phyloP scores from a whole-genome alignment of 2,888 invertebrate genomes.

The Drosophila nr. perissopoda region DNA sequence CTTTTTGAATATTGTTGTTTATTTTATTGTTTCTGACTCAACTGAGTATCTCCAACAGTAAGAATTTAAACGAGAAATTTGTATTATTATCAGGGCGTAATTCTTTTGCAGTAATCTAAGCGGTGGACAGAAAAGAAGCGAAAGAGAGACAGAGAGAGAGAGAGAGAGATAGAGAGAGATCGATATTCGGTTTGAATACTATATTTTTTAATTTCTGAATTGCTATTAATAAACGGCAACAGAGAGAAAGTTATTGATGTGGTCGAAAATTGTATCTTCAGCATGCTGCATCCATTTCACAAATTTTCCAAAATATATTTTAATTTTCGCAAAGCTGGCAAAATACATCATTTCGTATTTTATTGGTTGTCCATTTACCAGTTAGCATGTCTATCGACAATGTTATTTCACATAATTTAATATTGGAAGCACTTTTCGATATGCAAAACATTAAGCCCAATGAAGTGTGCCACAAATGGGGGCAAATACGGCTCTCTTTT shows the following conservation, averaged over 20 bases:
- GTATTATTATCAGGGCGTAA: slow-evolving; percentile 39
- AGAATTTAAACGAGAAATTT: slow-evolving; percentile 22
- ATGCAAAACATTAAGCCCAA: slow-evolving; percentile 1
- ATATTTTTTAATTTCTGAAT: no score
- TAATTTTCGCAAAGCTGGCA: not conserved
- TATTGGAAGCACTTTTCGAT: slow-evolving; percentile 3
- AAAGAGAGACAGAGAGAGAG: no score
- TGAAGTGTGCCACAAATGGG: slow-evolving; percentile 10
- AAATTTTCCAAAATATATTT: slow-evolving; percentile 16
- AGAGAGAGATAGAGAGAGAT: no score
- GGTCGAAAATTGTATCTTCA: no score
- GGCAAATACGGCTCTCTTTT: not conserved
- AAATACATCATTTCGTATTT: not conserved
- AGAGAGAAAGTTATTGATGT: not conserved
- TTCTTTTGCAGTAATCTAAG: slow-evolving; percentile 27
- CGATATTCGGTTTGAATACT: no score
- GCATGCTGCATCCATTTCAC: no score
- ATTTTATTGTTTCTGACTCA: not conserved
- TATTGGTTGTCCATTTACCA: not conserved
- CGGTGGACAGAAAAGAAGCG: not conserved
- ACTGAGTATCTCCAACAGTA: slow-evolving; percentile 4
- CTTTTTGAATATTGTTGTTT: not conserved
- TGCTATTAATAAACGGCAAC: no score
- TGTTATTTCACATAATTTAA: not conserved
- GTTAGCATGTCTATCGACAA: slow-evolving; percentile 7